phyloP scores from a whole-genome alignment of 2,888 invertebrate species.

The Rhodophaea formosa region DNA sequence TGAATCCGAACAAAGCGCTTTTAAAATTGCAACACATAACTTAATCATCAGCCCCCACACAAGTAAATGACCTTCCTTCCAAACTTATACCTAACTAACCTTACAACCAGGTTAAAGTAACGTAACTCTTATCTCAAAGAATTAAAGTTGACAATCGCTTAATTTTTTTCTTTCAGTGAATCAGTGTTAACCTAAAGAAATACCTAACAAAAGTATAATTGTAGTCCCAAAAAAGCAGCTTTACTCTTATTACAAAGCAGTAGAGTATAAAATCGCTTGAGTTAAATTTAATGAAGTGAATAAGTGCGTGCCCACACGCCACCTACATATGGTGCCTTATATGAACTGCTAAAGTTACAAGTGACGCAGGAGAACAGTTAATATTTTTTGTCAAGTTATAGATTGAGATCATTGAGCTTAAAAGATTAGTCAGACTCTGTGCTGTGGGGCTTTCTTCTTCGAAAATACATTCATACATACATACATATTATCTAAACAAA shows the following conservation, averaged over 20 bases:
- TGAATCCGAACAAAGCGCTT: neutral
- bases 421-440: too few relatives aligned
- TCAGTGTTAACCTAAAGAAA: neutral
- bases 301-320: neutral
- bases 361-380: neutral
- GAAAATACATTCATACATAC: too few relatives aligned
- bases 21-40: neutral
- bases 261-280: neutral
- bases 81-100: neutral
- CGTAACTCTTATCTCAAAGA: too few relatives aligned
- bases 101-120: too few relatives aligned
- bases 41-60: neutral
- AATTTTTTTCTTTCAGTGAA: too few relatives aligned
- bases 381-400: neutral
- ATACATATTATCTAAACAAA: too few relatives aligned
- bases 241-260: neutral
- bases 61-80: constrained; percentile 2
- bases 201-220: neutral
- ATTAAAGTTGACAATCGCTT: too few relatives aligned
- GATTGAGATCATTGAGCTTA: neutral
- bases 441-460: too few relatives aligned
- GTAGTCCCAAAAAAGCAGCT: neutral
- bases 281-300: neutral
- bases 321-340: neutral
- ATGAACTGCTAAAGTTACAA: neutral